Evolutionary conservation across 1,140 invertebrate genomes (phyloP), one percentile per base, ranked within the genome.

Genomic region (Copidosoma floridanum): DNA sequence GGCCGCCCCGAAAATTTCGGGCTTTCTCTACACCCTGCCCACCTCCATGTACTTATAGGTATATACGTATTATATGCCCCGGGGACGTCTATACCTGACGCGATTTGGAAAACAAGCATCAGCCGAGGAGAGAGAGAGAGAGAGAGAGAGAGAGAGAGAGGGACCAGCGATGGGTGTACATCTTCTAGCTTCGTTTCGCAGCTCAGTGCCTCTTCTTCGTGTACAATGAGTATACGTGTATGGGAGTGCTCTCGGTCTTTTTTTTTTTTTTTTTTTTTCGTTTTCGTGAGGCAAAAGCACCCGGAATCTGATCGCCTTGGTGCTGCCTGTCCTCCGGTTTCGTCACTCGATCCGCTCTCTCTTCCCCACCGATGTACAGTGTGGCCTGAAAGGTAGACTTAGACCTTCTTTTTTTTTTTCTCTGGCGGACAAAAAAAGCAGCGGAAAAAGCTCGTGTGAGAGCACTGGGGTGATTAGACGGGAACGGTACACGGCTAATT

Each of bases 401-500:
- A 27, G 43, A 14, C 10, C 18, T 40, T 51, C 35, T 44, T 51
- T 38, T 48, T 54, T 48, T n/a, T n/a, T n/a, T n/a, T n/a, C n/a
- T n/a, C n/a, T n/a, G n/a, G 32, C 24, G n/a, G 44, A 8, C 18
- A 38, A n/a, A 38, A 63, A 62, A 51, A 44, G 18, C 43, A 23
- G 57, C n/a, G 32, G 50, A 26, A 57, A 57, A 51, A n/a, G 3
- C 23, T 23, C 41, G 44, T 23, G 46, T 21, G 52, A n/a, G 41
- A 29, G 27, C 41, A 43, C 26, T 52, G 51, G 56, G 59, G 27
- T 50, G 62, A 59, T 52, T 52, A 52, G 24, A 21, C n/a, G 10
- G 12, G 47, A 52, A 44, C 52, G 52, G 46, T 51, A 52, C 38
- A 37, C n/a, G n/a, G 38, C 32, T 52, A 53, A 59, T 59, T 52